These are phyloP conservation scores for Cydia pomonella DNA, from an alignment of 1,140 invertebrate species.

Conservation along the genomic window DNA sequence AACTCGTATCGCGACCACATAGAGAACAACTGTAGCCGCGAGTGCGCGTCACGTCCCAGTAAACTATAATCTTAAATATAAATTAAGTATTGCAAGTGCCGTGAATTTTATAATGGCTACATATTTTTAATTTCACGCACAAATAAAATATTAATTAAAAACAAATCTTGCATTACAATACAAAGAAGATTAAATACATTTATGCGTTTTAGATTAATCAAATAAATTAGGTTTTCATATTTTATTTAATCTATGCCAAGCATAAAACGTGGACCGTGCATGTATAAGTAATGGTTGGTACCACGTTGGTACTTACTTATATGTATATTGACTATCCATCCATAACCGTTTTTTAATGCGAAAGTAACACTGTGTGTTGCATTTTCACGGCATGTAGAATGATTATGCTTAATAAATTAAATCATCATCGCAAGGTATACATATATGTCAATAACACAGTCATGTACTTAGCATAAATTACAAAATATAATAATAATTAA, in stretches of 20 bases:
- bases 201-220: background rate
- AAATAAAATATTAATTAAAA: conserved; percentile 60
- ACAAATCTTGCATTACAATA: conserved; percentile 16
- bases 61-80: conserved; percentile 43
- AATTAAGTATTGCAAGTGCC: conserved; percentile 52
- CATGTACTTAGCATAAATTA: too few species aligned
- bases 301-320: background rate
- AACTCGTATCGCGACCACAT: background rate
- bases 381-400: too few species aligned
- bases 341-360: too few species aligned
- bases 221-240: background rate
- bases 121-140: conserved; percentile 63
- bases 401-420: too few species aligned
- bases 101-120: conserved; percentile 46
- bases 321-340: too few species aligned
- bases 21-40: background rate
- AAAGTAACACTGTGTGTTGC: too few species aligned
- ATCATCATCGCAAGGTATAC: too few species aligned
- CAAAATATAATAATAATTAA: too few species aligned
- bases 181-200: conserved; percentile 8
- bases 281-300: background rate
- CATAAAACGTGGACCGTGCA: background rate
- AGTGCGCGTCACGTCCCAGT: conserved; percentile 30
- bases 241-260: conserved; percentile 23
- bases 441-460: too few species aligned